These are phyloP conservation scores for Miniopterus natalensis DNA, from an alignment of 2,113 vertebrate species.

Conservation along the genomic window DNA sequence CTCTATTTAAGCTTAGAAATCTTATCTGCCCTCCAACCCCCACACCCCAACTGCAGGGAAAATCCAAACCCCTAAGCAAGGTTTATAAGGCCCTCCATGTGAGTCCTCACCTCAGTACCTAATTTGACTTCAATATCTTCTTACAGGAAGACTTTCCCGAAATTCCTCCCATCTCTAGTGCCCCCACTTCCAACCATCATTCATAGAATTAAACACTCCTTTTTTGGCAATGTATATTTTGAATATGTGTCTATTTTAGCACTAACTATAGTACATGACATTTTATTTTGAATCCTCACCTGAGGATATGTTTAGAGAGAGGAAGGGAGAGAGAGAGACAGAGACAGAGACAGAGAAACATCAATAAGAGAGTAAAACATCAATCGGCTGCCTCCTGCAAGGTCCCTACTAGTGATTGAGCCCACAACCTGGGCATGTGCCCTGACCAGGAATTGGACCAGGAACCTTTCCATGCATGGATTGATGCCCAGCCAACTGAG, in stretches of 20 bases:
- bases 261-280: not conserved
- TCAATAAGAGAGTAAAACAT: too few species aligned
- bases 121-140: not conserved
- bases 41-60: not conserved
- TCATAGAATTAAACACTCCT: not conserved
- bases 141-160: not conserved
- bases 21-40: not conserved
- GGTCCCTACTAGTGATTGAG: too few species aligned
- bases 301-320: not conserved
- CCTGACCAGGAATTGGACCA: too few species aligned
- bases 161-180: rapidly evolving
- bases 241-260: not conserved
- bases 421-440: too few species aligned
- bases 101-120: not conserved
- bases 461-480: too few species aligned
- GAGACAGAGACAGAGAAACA: too few species aligned
- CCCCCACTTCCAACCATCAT: not conserved
- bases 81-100: not conserved
- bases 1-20: not conserved
- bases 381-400: too few species aligned
- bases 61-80: not conserved
- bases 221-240: not conserved
- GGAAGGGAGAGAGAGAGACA: not conserved
- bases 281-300: not conserved
- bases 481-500: too few species aligned